phyloP scores from a whole-genome alignment of 1,140 invertebrate species.

The Ericerus pela region DNA sequence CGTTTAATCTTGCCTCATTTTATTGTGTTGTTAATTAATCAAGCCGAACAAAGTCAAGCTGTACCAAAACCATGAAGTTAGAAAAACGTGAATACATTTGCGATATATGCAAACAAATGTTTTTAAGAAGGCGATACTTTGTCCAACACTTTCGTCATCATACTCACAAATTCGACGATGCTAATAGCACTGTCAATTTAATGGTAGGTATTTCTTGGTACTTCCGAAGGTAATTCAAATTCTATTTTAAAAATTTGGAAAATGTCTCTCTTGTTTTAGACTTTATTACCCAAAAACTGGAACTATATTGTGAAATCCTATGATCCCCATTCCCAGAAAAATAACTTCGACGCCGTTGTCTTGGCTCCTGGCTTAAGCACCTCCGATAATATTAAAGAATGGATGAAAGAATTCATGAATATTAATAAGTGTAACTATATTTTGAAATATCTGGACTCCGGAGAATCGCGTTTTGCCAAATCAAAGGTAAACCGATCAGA shows the following conservation, averaged over 20 bases:
- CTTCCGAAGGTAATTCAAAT: neutral
- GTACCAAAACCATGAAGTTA: no score
- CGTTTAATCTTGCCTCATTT: no score
- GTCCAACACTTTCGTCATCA: neutral
- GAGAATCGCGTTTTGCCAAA: neutral
- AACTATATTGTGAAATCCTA: neutral
- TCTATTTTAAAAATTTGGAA: neutral
- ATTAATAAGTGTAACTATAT: conserved; percentile 6
- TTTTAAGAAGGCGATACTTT: neutral
- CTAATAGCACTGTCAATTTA: neutral
- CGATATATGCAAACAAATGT: conserved; percentile 2
- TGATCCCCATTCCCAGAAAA: neutral
- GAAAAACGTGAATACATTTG: neutral
- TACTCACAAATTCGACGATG: neutral
- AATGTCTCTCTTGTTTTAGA: neutral
- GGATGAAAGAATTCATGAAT: conserved; percentile 7
- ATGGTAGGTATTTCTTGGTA: no score
- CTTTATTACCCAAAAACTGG: neutral
- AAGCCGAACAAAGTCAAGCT: no score
- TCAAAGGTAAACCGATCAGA: neutral
- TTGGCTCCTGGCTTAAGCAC: neutral
- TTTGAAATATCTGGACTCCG: neutral
- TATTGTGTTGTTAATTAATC: no score
- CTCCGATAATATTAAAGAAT: neutral
- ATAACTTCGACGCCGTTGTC: neutral